Evolutionary conservation across 2,888 invertebrate genomes (phyloP).

Genomic region (Tolmerus cingulatus): DNA sequence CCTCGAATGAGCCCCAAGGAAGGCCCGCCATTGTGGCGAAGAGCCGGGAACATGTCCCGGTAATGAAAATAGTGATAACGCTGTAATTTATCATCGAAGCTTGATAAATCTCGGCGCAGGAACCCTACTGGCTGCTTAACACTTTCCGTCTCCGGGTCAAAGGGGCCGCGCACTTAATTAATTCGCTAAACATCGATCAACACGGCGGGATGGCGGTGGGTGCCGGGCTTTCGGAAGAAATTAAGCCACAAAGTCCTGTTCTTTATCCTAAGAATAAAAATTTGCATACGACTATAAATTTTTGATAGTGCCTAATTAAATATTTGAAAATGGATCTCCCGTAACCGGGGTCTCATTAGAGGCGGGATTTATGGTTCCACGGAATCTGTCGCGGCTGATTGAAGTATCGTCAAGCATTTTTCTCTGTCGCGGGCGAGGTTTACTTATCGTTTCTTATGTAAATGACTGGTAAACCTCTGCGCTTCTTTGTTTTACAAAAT

Average conservation of each 20-base stretch:
- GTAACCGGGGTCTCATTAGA: slow-evolving; percentile 6
- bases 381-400: neutral
- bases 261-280: slow-evolving; percentile 30
- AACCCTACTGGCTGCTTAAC: slow-evolving; percentile 1
- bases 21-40: neutral
- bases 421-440: neutral
- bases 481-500: slow-evolving; percentile 10
- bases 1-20: neutral
- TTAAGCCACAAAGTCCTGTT: slow-evolving; percentile 23
- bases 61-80: neutral
- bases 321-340: slow-evolving; percentile 12
- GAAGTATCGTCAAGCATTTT: neutral
- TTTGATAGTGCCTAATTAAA: slow-evolving; percentile 25
- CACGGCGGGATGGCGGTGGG: neutral
- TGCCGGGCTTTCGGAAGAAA: neutral
- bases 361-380: slow-evolving; percentile 3
- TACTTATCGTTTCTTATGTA: slow-evolving; percentile 12
- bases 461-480: neutral
- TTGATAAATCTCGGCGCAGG: neutral
- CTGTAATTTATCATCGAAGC: neutral
- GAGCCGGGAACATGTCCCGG: neutral
- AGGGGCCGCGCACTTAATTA: slow-evolving; percentile 20
- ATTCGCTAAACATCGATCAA: slow-evolving; percentile 32
- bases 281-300: slow-evolving; percentile 37
- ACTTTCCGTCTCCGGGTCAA: slow-evolving; percentile 1